Base-by-base conservation (phyloP, 2,888 invertebrate genomes). In the Lycia hirtaria region DNA sequence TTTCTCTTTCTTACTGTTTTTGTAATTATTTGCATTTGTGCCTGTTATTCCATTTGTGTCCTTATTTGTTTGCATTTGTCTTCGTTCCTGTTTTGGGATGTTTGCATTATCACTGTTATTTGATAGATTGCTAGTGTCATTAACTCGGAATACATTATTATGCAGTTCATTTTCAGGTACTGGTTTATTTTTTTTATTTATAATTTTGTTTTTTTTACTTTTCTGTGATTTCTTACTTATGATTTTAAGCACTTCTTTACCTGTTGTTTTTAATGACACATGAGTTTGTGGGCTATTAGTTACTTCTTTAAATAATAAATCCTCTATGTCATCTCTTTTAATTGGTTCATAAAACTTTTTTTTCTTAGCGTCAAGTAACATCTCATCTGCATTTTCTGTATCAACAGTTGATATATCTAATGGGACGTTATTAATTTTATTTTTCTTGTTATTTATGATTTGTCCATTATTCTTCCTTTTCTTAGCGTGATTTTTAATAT, bases 291-390 rank as follows among this genome's bases (percentile, higher is more conserved):
- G 15, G 32, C 60, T 68, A 6, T 49, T 68, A 38, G 47, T 59
- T 19, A 64, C 69, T 51, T 76, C 73, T 45, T 65, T 69, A 52
- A 72, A 69, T 24, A 81, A 54, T 26, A 73, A 19, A 5, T 80
- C 72, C 66, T 85, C 80, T 44, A 65, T 58, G 40, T 81, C 79
- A 56, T 84, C 78, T 45, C 75, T 75, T 56, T 68, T 60, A 12
- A 79, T 68, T 3, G 69, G 69, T 30, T 82, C 78, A 65, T 81
- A 77, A 3, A 84, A 63, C 67, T 83, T 84, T 54, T 81, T 82
- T 56, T 83, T 86, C 56, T 81, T 85, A 33, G 74, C 81, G 54
- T 82, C 77, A 9, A 83, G 62, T 53, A 86, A 60, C 10, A 80
- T 55, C 69, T 82, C 83, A 58, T 87, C 83, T 51, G 77, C 67